Percentiles rank a stretch among this genome's conserved stretches.
phyloP scores from a whole-genome alignment of 53 echinoderm and acorn worm species.

The Antedon mediterranea region DNA sequence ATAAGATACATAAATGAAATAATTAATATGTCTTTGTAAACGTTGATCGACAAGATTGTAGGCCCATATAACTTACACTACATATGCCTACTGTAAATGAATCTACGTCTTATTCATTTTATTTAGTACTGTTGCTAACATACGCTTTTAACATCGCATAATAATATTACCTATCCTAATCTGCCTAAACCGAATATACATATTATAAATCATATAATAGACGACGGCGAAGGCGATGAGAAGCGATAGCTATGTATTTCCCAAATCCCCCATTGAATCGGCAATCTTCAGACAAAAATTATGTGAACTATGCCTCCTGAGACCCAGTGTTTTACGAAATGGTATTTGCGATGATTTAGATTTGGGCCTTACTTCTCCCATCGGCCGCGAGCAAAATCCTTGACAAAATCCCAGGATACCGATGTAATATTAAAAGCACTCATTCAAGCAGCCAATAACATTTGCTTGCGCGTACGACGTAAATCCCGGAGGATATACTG shows the following conservation, averaged over 20 bases:
- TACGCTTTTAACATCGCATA: background rate
- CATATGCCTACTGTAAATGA: too few species aligned
- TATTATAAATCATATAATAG: background rate
- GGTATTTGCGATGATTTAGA: constrained; percentile 1
- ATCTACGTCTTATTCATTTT: too few species aligned
- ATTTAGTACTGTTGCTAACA: too few species aligned
- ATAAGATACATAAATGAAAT: too few species aligned
- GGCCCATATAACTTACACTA: too few species aligned
- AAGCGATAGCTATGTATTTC: background rate
- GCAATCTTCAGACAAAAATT: background rate
- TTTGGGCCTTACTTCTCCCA: background rate
- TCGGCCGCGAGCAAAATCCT: background rate
- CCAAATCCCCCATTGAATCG: background rate
- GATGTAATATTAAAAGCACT: background rate
- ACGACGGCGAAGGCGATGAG: background rate
- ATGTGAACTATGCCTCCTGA: background rate
- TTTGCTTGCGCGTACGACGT: background rate
- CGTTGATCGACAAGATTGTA: too few species aligned
- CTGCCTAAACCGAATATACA: background rate
- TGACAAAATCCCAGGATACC: background rate
- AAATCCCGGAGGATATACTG: background rate
- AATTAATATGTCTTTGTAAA: too few species aligned
- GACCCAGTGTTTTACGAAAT: background rate
- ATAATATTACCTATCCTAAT: background rate
- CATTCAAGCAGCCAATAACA: background rate